These are phyloP conservation scores for Lumbricus terrestris DNA, from an alignment of 2,888 invertebrate species.

Conservation along the genomic window DNA sequence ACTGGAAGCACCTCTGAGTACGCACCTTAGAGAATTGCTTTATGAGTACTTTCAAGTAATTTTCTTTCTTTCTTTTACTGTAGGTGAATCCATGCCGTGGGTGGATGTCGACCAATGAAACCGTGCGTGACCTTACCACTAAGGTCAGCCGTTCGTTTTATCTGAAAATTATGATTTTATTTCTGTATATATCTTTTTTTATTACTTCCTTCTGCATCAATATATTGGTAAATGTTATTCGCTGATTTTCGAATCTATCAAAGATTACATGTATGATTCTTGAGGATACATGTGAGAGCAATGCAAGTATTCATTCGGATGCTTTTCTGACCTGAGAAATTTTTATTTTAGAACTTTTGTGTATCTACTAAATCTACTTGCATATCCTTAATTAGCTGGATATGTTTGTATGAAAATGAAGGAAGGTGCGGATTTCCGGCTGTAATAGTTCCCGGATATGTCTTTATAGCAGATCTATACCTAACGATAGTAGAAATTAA, in stretches of 20 bases:
- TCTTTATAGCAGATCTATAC: too few relatives aligned
- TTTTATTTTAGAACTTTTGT: neutral
- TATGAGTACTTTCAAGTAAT: neutral
- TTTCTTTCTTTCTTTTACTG: neutral
- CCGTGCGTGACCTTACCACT: slow-evolving; percentile 46
- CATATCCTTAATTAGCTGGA: too few relatives aligned
- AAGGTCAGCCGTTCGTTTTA: neutral
- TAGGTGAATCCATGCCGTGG: slow-evolving; percentile 58
- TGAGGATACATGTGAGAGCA: neutral
- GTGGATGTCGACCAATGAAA: slow-evolving; percentile 61
- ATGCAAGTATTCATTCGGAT: neutral
- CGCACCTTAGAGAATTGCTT: too few relatives aligned
- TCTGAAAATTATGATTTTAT: too few relatives aligned
- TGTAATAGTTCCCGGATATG: too few relatives aligned
- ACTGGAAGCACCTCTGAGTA: too few relatives aligned
- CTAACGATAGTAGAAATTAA: too few relatives aligned
- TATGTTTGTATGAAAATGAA: too few relatives aligned
- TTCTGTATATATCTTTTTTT: too few relatives aligned
- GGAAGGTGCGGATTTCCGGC: too few relatives aligned
- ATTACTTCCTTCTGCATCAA: neutral
- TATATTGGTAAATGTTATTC: neutral
- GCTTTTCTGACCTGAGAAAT: too few relatives aligned
- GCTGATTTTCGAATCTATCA: neutral
- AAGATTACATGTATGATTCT: neutral
- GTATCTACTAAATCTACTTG: too few relatives aligned